phyloP scores from a whole-genome alignment of 2,797 vertebrate species.

The Anableps anableps region DNA sequence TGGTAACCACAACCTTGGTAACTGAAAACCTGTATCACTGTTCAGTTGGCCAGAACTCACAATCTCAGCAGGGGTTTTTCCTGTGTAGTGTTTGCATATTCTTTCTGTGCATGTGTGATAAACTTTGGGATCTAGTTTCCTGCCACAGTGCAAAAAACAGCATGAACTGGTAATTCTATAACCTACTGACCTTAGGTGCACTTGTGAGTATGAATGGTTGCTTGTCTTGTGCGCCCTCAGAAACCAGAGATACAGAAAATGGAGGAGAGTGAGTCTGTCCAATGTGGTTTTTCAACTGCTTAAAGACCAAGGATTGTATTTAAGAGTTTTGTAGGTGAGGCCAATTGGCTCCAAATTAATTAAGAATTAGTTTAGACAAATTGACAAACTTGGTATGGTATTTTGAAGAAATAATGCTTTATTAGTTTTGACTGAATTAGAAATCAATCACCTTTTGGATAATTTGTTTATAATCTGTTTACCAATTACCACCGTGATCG shows the following conservation, averaged over 20 bases:
- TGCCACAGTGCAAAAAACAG: not conserved
- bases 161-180: not conserved
- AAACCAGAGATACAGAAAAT: not conserved
- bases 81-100: not conserved
- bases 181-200: not conserved
- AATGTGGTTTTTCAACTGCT: too few species aligned
- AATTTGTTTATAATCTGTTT: too few species aligned
- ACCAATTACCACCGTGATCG: too few species aligned
- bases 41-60: not conserved
- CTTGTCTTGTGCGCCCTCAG: not conserved
- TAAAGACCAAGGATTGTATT: too few species aligned
- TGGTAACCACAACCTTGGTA: not conserved
- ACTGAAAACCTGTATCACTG: not conserved
- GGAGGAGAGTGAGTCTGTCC: not conserved
- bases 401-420: too few species aligned
- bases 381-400: too few species aligned
- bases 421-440: too few species aligned
- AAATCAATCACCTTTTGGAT: too few species aligned
- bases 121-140: not conserved
- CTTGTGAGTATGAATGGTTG: not conserved
- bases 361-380: too few species aligned
- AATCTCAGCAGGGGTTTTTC: not conserved
- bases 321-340: too few species aligned
- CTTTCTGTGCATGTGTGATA: not conserved
- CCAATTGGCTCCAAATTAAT: too few species aligned